phyloP scores from a whole-genome alignment of 2,888 invertebrate species.

The Lypha dubia region DNA sequence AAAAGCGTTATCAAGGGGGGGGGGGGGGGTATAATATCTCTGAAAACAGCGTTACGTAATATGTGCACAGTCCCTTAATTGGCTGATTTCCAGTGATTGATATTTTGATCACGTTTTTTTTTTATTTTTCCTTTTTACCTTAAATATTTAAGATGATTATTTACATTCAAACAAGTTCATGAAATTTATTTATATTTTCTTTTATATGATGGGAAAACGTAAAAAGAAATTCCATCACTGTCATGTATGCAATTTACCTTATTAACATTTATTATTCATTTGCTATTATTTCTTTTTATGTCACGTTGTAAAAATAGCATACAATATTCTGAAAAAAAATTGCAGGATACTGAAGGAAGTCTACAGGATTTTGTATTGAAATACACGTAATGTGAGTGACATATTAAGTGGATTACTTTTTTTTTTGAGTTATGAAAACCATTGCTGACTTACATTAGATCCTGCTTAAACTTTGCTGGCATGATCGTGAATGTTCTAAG shows the following conservation, averaged over 20 bases:
- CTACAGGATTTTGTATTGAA: neutral
- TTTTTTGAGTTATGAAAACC: no score
- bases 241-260: constrained; percentile 76
- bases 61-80: no score
- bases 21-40: no score
- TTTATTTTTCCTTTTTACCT: no score
- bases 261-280: constrained; percentile 81
- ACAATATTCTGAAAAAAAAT: neutral
- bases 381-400: neutral
- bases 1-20: no score
- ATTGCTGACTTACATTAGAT: no score
- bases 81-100: no score
- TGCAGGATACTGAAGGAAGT: neutral
- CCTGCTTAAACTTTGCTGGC: no score
- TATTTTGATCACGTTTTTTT: no score
- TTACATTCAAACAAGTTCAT: neutral
- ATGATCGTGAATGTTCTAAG: neutral
- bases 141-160: constrained; percentile 48
- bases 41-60: no score
- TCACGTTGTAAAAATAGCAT: constrained; percentile 60
- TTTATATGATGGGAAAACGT: neutral
- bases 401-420: neutral
- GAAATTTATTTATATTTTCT: constrained; percentile 9
- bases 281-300: constrained; percentile 62
- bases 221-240: constrained; percentile 35